phyloP scores from a whole-genome alignment of 1,140 invertebrate species.

The Leptinotarsa texana region DNA sequence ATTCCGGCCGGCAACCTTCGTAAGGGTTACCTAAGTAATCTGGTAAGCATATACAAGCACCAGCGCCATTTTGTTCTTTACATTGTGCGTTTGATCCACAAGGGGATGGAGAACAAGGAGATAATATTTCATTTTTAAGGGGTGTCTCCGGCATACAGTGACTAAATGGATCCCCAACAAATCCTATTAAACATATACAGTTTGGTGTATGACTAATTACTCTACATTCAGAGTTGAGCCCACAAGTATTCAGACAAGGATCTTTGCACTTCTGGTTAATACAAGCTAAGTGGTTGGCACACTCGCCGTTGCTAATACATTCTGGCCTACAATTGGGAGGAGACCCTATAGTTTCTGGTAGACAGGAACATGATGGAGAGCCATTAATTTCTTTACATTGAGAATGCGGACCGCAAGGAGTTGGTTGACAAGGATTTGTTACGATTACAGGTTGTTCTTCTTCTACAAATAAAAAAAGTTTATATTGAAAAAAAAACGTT shows the following conservation, averaged over 20 bases:
- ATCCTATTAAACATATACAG: slow-evolving; percentile 70
- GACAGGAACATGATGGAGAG: slow-evolving; percentile 69
- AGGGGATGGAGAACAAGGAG: slow-evolving; percentile 70
- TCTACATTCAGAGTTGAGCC: slow-evolving; percentile 67
- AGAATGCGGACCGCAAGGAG: slow-evolving; percentile 81
- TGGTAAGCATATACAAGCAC: slow-evolving; percentile 69
- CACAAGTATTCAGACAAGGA: slow-evolving; percentile 76
- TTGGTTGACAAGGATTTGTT: slow-evolving; percentile 74
- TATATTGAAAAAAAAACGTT: neutral
- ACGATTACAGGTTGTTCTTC: slow-evolving; percentile 57
- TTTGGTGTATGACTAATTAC: slow-evolving; percentile 72
- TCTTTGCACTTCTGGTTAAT: slow-evolving; percentile 71
- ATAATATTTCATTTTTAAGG: slow-evolving; percentile 57
- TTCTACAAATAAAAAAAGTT: slow-evolving; percentile 42
- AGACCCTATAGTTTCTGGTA: slow-evolving; percentile 67
- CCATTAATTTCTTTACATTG: slow-evolving; percentile 71
- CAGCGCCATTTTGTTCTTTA: slow-evolving; percentile 64
- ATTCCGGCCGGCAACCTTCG: slow-evolving; percentile 73
- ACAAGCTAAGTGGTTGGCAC: slow-evolving; percentile 65
- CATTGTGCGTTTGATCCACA: slow-evolving; percentile 77
- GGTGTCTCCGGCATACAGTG: slow-evolving; percentile 68
- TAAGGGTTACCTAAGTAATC: slow-evolving; percentile 70
- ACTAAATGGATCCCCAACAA: slow-evolving; percentile 74
- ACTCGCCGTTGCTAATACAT: slow-evolving; percentile 69
- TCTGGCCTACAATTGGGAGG: slow-evolving; percentile 73